phyloP scores from a whole-genome alignment of 2,888 invertebrate species.

The Bhutanitis thaidina region DNA sequence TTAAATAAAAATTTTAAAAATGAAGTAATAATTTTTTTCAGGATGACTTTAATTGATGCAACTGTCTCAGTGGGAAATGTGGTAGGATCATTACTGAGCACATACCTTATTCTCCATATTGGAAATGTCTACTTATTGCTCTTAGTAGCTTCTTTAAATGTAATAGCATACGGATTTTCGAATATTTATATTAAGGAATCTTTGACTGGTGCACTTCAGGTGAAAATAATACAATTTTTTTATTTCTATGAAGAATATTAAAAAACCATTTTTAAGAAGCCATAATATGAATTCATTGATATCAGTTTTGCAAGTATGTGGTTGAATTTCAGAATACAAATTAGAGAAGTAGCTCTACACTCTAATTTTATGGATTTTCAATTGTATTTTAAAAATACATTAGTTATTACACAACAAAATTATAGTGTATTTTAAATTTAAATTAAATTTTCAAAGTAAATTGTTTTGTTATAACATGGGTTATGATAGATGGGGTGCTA shows the following conservation, averaged over 20 bases:
- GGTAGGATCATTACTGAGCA: slow-evolving; percentile 80
- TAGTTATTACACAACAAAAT: no score
- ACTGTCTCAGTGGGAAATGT: slow-evolving; percentile 81
- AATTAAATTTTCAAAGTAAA: no score
- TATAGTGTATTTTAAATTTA: no score
- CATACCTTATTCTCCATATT: slow-evolving; percentile 75
- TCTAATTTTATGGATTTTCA: no score
- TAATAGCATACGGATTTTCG: slow-evolving; percentile 68
- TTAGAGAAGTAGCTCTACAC: no score
- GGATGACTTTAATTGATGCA: slow-evolving; percentile 83
- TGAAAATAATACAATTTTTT: slow-evolving; percentile 25
- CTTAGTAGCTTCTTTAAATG: slow-evolving; percentile 56
- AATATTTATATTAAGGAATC: slow-evolving; percentile 77
- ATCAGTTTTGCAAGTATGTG: no score
- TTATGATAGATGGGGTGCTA: no score
- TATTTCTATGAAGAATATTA: neutral
- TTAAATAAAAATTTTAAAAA: neutral
- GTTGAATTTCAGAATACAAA: no score
- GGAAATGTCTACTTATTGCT: slow-evolving; percentile 79
- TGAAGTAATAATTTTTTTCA: slow-evolving; percentile 43
- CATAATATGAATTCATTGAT: no score
- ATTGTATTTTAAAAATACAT: no score
- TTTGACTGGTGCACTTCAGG: slow-evolving; percentile 56
- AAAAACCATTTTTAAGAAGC: no score
- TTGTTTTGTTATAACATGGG: no score